Percentiles rank a stretch among this genome's conserved stretches.
These are phyloP conservation scores for Spodoptera litura DNA, from an alignment of 1,140 invertebrate genomes.

Conservation along the genomic window DNA sequence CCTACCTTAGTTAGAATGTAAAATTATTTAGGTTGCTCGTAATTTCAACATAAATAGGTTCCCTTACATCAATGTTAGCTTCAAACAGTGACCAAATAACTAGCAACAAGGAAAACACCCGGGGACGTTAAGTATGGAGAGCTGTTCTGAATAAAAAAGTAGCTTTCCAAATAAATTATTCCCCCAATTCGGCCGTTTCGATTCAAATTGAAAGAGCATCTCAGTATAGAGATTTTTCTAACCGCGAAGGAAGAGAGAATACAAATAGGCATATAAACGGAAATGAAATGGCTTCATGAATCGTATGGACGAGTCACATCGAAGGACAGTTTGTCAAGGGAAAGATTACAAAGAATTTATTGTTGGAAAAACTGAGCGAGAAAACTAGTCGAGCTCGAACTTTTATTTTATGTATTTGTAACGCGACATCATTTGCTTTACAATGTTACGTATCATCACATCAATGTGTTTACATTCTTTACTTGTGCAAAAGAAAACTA, in stretches of 20 bases:
- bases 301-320: conserved; percentile 68
- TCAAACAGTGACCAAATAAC: conserved; percentile 53
- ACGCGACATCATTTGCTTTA: not conserved
- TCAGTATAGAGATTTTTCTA: conserved; percentile 78
- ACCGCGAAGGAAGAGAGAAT: conserved; percentile 76
- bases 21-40: conserved; percentile 19
- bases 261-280: conserved; percentile 82
- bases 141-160: conserved; percentile 70
- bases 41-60: conserved; percentile 11
- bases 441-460: too few species aligned
- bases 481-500: too few species aligned
- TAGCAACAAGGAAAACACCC: conserved; percentile 59
- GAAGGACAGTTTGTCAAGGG: conserved; percentile 61
- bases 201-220: conserved; percentile 82
- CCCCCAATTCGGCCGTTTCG: conserved; percentile 76
- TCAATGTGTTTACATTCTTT: too few species aligned
- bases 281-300: conserved; percentile 80
- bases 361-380: conserved; percentile 52
- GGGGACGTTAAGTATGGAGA: conserved; percentile 63
- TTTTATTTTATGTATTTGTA: conserved; percentile 13
- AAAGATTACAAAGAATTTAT: conserved; percentile 62
- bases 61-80: conserved; percentile 20
- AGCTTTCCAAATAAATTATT: conserved; percentile 77
- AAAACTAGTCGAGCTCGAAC: conserved; percentile 21
- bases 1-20: conserved; percentile 26